Conservation (phyloP, 2,888 invertebrate genomes). For the Drosophila borborema region DNA sequence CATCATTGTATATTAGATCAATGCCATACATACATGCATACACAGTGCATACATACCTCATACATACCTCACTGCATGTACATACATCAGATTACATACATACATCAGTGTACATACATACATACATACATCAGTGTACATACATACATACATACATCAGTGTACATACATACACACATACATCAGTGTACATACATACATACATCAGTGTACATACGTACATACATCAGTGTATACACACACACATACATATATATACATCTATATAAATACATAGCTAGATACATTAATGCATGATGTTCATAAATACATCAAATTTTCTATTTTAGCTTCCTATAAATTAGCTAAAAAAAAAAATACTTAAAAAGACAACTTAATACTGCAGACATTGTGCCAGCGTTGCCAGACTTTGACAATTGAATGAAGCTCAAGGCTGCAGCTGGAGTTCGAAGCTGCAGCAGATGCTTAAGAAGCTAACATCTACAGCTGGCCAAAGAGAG, state of each 20-base stretch:
- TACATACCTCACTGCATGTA: not conserved
- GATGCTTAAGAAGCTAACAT: constrained; percentile 33
- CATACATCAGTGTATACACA: not conserved
- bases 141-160: too few relatives aligned
- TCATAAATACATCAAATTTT: not conserved
- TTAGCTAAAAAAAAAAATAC: not conserved
- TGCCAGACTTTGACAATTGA: not conserved
- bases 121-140: not conserved
- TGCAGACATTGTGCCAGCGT: not conserved
- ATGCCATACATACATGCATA: too few relatives aligned
- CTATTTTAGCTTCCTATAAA: not conserved
- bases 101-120: not conserved
- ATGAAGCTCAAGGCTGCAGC: constrained; percentile 4
- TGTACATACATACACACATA: not conserved
- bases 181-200: not conserved
- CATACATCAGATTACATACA: not conserved
- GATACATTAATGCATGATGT: not conserved
- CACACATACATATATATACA: not conserved
- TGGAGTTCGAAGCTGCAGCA: constrained; percentile 5
- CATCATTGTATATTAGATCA: too few relatives aligned
- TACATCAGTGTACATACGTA: not conserved
- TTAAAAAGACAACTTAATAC: constrained; percentile 5
- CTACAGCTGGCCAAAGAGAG: constrained; percentile 25
- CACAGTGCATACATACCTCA: too few relatives aligned
- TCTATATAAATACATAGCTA: not conserved